phyloP scores from a whole-genome alignment of 2,888 invertebrate genomes.

The Hoplodrina ambigua region DNA sequence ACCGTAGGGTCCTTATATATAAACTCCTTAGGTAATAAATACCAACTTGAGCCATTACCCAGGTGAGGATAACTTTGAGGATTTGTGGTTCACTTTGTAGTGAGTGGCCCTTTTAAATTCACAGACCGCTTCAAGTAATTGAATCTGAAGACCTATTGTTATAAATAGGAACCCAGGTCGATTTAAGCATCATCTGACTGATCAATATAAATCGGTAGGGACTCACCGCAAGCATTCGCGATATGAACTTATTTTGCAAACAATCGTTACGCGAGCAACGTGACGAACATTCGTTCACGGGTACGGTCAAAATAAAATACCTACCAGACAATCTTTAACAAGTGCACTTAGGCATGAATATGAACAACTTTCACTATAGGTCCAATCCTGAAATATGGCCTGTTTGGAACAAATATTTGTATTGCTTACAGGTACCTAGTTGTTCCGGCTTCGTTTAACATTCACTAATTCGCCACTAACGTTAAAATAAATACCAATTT shows the following conservation, averaged over 20 bases:
- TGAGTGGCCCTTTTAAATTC: conserved; percentile 23
- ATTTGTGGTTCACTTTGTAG: conserved; percentile 25
- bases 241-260: too few species aligned
- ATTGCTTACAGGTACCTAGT: too few species aligned
- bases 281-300: too few species aligned
- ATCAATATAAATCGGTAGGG: conserved; percentile 1
- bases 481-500: conserved; percentile 1
- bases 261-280: too few species aligned
- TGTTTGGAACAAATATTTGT: too few species aligned
- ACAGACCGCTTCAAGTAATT: conserved; percentile 28
- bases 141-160: conserved; percentile 30
- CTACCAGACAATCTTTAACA: background rate
- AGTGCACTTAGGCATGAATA: background rate
- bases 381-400: too few species aligned
- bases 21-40: background rate
- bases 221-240: too few species aligned
- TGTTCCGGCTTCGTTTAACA: background rate
- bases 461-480: background rate
- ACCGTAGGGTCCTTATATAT: too few species aligned
- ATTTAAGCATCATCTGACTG: conserved; percentile 36
- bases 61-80: conserved; percentile 7
- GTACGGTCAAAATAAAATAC: background rate
- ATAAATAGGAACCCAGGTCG: conserved; percentile 31
- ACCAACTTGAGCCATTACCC: conserved; percentile 7
- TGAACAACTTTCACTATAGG: background rate